These are phyloP conservation scores for Lates calcarifer DNA, from an alignment of 2,113 vertebrate species.

Conservation along the genomic window DNA sequence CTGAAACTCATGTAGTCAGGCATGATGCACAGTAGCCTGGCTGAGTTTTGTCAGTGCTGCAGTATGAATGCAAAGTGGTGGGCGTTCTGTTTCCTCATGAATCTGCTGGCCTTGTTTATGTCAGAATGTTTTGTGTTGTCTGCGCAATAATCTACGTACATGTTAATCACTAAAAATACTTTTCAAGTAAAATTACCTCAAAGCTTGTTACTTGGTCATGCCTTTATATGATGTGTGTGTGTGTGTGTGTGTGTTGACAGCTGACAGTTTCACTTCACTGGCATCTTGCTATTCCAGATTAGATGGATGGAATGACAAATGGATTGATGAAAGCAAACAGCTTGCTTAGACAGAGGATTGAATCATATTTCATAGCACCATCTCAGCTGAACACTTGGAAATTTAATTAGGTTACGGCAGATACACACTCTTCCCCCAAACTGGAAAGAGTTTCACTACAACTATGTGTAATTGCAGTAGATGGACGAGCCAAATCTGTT, in stretches of 20 bases:
- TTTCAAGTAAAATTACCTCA: neutral
- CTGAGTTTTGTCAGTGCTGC: conserved; percentile 5
- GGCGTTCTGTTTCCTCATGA: neutral
- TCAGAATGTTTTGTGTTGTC: neutral
- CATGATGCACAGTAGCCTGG: conserved; percentile 12
- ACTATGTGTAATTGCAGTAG: neutral
- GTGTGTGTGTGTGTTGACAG: too few relatives aligned
- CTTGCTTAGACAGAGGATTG: conserved; percentile 15
- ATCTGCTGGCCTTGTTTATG: conserved; percentile 1
- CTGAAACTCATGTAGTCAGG: neutral
- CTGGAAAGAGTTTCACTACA: neutral
- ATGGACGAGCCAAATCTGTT: neutral
- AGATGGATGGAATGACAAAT: neutral
- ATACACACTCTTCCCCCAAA: neutral
- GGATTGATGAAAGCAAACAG: conserved; percentile 12
- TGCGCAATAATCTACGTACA: neutral
- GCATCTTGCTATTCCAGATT: neutral
- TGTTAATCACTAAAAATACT: neutral
- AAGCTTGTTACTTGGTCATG: neutral
- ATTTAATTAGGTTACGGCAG: neutral
- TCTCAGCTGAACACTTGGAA: conserved; percentile 9
- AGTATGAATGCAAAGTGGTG: conserved; percentile 11
- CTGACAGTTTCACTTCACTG: neutral
- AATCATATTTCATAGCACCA: conserved; percentile 9
- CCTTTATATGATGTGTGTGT: neutral